phyloP scores from a whole-genome alignment of 2,113 vertebrate genomes.

The Scartelaos histophorus region DNA sequence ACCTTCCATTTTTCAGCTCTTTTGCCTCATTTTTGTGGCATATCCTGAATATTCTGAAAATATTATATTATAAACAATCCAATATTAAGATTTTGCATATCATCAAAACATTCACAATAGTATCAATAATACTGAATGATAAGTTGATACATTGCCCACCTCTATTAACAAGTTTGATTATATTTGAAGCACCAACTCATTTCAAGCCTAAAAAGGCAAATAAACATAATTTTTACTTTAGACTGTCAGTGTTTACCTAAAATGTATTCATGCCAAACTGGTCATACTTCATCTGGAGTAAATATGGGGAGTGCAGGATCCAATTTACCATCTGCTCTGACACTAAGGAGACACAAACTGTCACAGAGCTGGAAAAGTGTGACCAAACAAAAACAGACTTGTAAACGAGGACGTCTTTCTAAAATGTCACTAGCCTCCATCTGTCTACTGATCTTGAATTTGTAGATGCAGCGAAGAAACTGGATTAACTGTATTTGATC shows the following conservation, averaged over 20 bases:
- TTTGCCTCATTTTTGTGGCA: too few relatives aligned
- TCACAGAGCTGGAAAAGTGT: conserved; percentile 1
- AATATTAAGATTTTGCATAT: too few relatives aligned
- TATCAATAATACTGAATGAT: too few relatives aligned
- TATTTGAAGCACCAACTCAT: too few relatives aligned
- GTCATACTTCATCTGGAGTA: background rate
- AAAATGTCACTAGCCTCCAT: background rate
- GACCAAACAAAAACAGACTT: conserved; percentile 3
- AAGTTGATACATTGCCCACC: too few relatives aligned
- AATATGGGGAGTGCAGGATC: background rate
- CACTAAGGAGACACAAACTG: conserved; percentile 2
- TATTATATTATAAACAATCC: too few relatives aligned
- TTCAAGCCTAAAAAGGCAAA: background rate
- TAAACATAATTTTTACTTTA: background rate
- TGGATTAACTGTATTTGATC: background rate
- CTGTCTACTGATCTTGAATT: background rate
- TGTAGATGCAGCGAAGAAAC: background rate
- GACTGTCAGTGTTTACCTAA: background rate
- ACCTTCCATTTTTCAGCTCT: too few relatives aligned
- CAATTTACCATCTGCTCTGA: conserved; percentile 3
- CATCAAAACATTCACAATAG: too few relatives aligned
- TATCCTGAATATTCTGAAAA: too few relatives aligned
- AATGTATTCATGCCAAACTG: background rate
- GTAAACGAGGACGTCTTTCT: conserved; percentile 4
- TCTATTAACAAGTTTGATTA: too few relatives aligned